Conservation (phyloP, 2,113 vertebrate species). For the Poeciliopsis turrubarensis region DNA sequence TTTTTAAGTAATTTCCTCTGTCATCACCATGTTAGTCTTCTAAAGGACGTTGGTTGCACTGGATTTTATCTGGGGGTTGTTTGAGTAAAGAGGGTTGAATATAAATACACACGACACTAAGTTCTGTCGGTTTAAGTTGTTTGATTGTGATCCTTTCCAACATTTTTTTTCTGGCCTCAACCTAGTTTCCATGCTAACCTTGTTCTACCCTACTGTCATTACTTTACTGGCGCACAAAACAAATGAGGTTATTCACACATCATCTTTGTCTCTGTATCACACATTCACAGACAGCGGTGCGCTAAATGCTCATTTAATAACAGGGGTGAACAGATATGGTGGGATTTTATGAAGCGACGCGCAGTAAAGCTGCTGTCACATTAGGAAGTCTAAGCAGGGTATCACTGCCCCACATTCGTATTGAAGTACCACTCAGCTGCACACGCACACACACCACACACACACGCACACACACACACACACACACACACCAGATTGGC, state of each 20-base stretch:
- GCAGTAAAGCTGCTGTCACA: conserved; percentile 79
- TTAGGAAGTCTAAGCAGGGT: conserved; percentile 74
- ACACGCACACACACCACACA: conserved; percentile 69
- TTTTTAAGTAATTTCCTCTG: not conserved
- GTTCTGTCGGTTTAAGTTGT: conserved; percentile 25
- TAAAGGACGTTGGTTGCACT: not conserved
- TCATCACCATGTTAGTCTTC: not conserved
- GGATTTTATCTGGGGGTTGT: not conserved
- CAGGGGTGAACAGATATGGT: conserved; percentile 75
- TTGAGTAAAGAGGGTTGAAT: conserved; percentile 52
- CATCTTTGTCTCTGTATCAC: conserved; percentile 22
- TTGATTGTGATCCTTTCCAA: conserved; percentile 1
- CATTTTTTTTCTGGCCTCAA: conserved; percentile 34
- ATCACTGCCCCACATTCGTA: conserved; percentile 71
- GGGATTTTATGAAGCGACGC: conserved; percentile 80
- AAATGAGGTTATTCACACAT: conserved; percentile 18
- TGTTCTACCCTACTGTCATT: conserved; percentile 37
- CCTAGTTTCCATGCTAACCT: conserved; percentile 51
- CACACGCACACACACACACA: conserved; percentile 69
- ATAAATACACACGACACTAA: not conserved
- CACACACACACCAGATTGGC: conserved; percentile 54
- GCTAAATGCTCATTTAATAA: conserved; percentile 76
- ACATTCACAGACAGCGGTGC: conserved; percentile 35
- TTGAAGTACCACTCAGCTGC: conserved; percentile 65
- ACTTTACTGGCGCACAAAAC: conserved; percentile 6